Base-by-base conservation (phyloP, 2,113 vertebrate species). In the Chlamydotis undulata region DNA sequence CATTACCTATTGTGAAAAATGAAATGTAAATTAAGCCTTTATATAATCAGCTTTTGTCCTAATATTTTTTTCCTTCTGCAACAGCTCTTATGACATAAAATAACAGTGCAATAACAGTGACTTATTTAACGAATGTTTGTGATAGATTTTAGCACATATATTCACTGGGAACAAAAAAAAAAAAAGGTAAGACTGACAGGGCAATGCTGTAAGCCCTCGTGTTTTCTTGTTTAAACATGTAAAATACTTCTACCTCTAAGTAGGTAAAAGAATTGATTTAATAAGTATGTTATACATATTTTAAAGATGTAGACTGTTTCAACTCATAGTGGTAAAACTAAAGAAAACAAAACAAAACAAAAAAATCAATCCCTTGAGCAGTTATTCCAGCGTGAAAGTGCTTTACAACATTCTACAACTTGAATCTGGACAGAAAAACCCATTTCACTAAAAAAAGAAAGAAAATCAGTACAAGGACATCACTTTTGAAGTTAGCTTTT, bases 1-100 rank as follows among this genome's bases (percentile, higher is more conserved):
- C 39, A 87, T 25, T 84, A 91, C 37, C 33, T 86, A 59, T 9
- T 50, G 63, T 52, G 68, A 39, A 93, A 96, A 91, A 94, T 43
- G 11, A 96, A 90, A 97, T 89, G 47, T 59, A 96, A 97, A 97
- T 95, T 92, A 95, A 94, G 57, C 56, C 47, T 92, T 65, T 90
- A 97, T 87, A n/a, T 70, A 92, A 97, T 77, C 86, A 93, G 31
- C 19, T 94, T 94, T 96, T 91, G 55, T 21, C 28, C 50, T 91
- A 60, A 82, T 65, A 43, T 43, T 43, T 59, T 37, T 90, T 76
- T 71, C 73, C 93, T 92, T 94, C 52, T 94, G 50, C 49, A 91
- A 59, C 25, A 91, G 31, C 7, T 93, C 91, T 87, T 52, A 22
- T 55, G 57, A 77, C 19, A n/a, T 39, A 68, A 81, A 47, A 65